Percentiles rank a stretch among this genome's conserved stretches.
These are phyloP conservation scores for Hyppa rectilinea DNA, from an alignment of 2,888 invertebrate genomes.

Conservation along the genomic window DNA sequence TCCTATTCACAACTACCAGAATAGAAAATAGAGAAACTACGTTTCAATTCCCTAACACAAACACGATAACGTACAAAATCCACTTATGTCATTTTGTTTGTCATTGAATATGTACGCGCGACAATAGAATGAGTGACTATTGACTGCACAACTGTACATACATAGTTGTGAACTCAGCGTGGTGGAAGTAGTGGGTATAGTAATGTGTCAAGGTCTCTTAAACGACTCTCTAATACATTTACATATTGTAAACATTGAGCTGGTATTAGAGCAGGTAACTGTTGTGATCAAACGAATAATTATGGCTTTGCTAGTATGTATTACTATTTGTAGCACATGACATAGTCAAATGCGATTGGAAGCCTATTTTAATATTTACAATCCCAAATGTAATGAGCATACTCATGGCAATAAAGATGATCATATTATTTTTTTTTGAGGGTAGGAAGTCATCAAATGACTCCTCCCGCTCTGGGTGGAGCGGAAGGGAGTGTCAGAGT, in stretches of 20 bases:
- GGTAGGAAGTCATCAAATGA: too few species aligned
- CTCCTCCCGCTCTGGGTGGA: too few species aligned
- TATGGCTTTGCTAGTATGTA: neutral
- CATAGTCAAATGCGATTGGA: neutral
- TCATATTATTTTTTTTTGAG: too few species aligned
- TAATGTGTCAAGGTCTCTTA: slow-evolving; percentile 62
- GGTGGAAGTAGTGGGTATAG: slow-evolving; percentile 22
- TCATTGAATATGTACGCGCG: slow-evolving; percentile 56
- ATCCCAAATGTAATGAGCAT: neutral
- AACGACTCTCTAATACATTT: slow-evolving; percentile 65
- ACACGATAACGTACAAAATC: slow-evolving; percentile 52
- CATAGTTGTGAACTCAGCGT: slow-evolving; percentile 7
- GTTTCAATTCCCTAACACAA: slow-evolving; percentile 43
- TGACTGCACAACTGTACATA: slow-evolving; percentile 44
- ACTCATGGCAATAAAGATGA: neutral
- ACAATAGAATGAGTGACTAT: slow-evolving; percentile 59
- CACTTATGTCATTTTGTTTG: slow-evolving; percentile 65
- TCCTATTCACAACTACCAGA: slow-evolving; percentile 3
- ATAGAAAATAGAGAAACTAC: slow-evolving; percentile 35
- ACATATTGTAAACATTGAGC: slow-evolving; percentile 46
- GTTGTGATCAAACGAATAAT: slow-evolving; percentile 8
- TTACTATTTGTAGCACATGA: neutral
- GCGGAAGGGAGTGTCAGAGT: too few species aligned
- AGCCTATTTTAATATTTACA: neutral
- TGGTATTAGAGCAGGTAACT: slow-evolving; percentile 10